These are phyloP conservation scores for Ginglymostoma cirratum DNA, from an alignment of 2,113 vertebrate species.

Conservation along the genomic window DNA sequence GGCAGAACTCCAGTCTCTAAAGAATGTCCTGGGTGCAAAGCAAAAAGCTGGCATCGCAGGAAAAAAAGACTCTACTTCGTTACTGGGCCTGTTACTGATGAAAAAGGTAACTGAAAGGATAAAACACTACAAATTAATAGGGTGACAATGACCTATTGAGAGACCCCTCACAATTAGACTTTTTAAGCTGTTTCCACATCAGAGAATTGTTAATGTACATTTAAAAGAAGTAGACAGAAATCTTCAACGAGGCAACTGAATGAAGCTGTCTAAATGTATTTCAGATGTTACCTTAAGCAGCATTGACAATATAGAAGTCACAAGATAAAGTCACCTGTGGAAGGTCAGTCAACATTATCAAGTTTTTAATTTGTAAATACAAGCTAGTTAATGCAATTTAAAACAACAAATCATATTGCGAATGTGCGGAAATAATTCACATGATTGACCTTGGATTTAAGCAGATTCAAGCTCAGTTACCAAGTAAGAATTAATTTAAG, in stretches of 20 bases:
- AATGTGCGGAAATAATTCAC: neutral
- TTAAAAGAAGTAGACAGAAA: neutral
- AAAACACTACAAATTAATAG: neutral
- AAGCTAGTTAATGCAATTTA: neutral
- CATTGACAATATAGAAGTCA: neutral
- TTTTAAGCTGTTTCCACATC: neutral
- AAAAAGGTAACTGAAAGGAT: neutral
- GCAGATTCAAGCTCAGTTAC: neutral
- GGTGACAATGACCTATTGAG: neutral
- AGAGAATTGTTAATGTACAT: neutral
- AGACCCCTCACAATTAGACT: neutral
- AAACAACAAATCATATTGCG: neutral
- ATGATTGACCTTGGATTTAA: neutral
- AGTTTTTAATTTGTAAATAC: neutral
- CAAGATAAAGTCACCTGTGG: neutral
- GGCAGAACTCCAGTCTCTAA: neutral
- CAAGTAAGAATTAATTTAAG: constrained; percentile 1
- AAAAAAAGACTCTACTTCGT: neutral
- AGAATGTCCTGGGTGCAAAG: neutral
- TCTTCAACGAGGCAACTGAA: neutral
- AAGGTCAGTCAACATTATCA: neutral
- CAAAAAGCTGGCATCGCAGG: neutral
- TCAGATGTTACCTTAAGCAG: neutral
- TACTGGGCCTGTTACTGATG: neutral
- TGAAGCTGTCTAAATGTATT: neutral